Percentiles rank a stretch among this genome's conserved stretches.
Evolutionary conservation across 2,113 vertebrate genomes (phyloP).

Genomic region (Spheniscus mendiculus): DNA sequence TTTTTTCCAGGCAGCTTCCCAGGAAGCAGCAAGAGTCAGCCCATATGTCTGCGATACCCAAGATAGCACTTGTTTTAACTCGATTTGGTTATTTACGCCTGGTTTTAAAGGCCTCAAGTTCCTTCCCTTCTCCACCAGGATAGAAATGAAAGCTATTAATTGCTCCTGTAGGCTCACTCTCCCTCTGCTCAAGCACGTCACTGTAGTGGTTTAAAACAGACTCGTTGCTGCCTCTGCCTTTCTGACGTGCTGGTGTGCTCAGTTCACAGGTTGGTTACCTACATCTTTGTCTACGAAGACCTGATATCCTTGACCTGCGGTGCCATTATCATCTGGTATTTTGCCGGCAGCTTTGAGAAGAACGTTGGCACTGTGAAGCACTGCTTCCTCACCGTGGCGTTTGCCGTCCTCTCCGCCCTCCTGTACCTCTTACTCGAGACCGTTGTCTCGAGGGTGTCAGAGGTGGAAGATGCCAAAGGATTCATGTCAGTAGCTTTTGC

Average conservation of each 20-base stretch:
- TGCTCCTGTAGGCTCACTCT: not conserved
- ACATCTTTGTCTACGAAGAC: constrained; percentile 80
- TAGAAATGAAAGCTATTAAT: not conserved
- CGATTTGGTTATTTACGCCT: not conserved
- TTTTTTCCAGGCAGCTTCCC: not conserved
- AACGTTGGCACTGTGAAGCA: constrained; percentile 79
- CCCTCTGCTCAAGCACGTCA: not conserved
- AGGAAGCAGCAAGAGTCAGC: not conserved
- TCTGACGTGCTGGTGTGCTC: constrained; percentile 20
- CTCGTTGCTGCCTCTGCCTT: not conserved
- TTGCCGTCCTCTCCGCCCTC: constrained; percentile 67
- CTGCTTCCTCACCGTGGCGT: constrained; percentile 70
- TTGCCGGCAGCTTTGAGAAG: constrained; percentile 80
- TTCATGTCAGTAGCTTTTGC: constrained; percentile 79
- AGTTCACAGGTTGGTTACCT: constrained; percentile 85
- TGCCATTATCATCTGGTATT: constrained; percentile 71
- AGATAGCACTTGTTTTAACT: not conserved
- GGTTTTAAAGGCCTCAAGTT: not conserved
- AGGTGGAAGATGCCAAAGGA: constrained; percentile 70
- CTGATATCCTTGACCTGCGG: constrained; percentile 70
- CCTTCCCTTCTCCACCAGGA: not conserved
- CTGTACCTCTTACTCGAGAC: constrained; percentile 67
- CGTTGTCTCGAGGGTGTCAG: not conserved
- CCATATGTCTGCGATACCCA: not conserved
- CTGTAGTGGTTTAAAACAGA: not conserved